Evolutionary conservation across 2,113 vertebrate species (phyloP).

Genomic region (Chaetodon auriga): DNA sequence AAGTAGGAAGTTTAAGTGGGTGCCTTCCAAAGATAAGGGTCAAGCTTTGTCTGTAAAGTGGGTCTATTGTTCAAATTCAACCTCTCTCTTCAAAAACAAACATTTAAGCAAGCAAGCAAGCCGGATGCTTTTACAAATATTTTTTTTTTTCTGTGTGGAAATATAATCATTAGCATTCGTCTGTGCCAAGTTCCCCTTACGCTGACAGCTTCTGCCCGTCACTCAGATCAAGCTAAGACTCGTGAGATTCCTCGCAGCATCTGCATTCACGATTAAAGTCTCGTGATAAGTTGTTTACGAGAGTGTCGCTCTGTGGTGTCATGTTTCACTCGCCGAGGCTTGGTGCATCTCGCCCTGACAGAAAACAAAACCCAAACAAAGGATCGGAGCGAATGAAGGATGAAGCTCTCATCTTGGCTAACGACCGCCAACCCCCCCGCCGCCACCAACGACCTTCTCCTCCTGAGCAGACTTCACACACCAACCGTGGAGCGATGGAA

Average conservation of each 20-base stretch:
- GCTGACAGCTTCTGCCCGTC: not conserved
- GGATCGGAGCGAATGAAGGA: constrained; percentile 24
- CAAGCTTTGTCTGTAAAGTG: constrained; percentile 75
- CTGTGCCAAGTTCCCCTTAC: constrained; percentile 26
- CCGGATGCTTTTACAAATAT: constrained; percentile 63
- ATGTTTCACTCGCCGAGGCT: constrained; percentile 41
- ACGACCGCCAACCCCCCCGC: not conserved
- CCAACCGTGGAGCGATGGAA: constrained; percentile 36
- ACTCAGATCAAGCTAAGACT: not conserved
- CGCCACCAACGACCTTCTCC: constrained; percentile 16
- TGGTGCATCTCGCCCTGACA: constrained; percentile 35
- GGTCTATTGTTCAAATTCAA: constrained; percentile 72
- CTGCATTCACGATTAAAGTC: constrained; percentile 10
- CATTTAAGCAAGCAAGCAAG: constrained; percentile 51
- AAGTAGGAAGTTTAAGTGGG: constrained; percentile 78
- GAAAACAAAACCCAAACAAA: constrained; percentile 60
- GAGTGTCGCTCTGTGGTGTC: constrained; percentile 28
- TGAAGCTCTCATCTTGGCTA: constrained; percentile 37
- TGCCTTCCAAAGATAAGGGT: constrained; percentile 80
- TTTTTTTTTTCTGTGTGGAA: constrained; percentile 34
- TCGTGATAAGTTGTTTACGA: not conserved
- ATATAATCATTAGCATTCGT: constrained; percentile 42
- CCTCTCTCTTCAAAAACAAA: constrained; percentile 65
- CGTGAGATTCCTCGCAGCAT: not conserved
- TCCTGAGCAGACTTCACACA: constrained; percentile 24